Base-by-base conservation (phyloP, 2,888 invertebrate species). In the Drosophila tripunctata region DNA sequence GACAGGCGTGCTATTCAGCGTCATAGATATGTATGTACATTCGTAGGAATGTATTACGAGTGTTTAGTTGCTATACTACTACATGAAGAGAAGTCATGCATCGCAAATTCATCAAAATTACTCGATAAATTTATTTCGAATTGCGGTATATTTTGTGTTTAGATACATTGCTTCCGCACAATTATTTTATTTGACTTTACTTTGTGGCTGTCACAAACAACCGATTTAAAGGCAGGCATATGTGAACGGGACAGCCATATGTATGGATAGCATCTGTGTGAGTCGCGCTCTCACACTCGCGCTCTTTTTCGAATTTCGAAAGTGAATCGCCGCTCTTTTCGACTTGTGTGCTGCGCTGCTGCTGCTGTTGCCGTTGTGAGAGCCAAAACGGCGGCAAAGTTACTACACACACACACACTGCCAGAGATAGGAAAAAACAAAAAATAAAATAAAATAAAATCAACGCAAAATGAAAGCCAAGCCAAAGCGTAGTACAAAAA, bases 371-470 rank as follows among this genome's bases (percentile, higher is more conserved):
- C 74, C 63, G n/a, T n/a, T n/a, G 76, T 75, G 78, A 80, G 81
- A 77, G 85, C 75, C 85, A 81, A 81, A 81, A 81, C 80, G 80
- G 80, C 80, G 80, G 87, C 80, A 81, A 87, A 81, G 87, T 81
- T 85, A 85, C 78, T 71, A 77, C 68, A 76, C 56, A 68, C 44
- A 82, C 40, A 58, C 48, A 56, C 50, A 50, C 52, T 22, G 36
- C 44, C 31, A 45, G 30, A 51, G 36, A 67, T 22, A 54, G 36
- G 38, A 55, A 62, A 75, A 62, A 62, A 63, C 56, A 64, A 56
- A 66, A 61, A 60, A 63, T 45, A 62, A 56, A 63, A 60, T 56
- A 61, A 43, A 66, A 48, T 45, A 62, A 56, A 63, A 60, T 56
- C 57, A 43, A 66, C 44, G 41, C 43, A 63, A 82, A 60, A 78